A percentile compares a stretch with the other conserved stretches of the same genome.
These are phyloP conservation scores for Chionoecetes opilio DNA, from an alignment of 1,140 invertebrate genomes.

Conservation along the genomic window DNA sequence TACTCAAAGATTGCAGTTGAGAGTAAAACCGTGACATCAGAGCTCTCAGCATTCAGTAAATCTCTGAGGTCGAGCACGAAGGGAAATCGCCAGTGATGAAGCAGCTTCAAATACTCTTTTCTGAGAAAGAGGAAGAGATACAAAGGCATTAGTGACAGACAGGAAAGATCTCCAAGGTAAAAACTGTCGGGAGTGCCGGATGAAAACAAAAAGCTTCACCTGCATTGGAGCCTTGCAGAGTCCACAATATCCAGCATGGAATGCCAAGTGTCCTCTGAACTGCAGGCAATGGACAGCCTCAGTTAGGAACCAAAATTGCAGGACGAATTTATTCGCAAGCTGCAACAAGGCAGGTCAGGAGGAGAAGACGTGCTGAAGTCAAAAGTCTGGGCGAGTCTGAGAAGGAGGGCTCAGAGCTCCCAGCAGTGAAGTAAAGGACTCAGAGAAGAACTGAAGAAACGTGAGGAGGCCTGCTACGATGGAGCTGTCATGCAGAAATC, in stretches of 20 bases:
- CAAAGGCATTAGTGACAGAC: slow-evolving; percentile 64
- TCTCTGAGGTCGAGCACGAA: slow-evolving; percentile 76
- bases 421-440: slow-evolving; percentile 65
- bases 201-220: slow-evolving; percentile 71
- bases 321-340: slow-evolving; percentile 75
- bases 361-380: slow-evolving; percentile 57
- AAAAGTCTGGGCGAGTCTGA: slow-evolving; percentile 64
- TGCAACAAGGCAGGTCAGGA: slow-evolving; percentile 66
- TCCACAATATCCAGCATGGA: slow-evolving; percentile 77
- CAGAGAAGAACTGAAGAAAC: slow-evolving; percentile 70
- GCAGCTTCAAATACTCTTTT: slow-evolving; percentile 71
- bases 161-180: slow-evolving; percentile 54
- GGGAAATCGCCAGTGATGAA: slow-evolving; percentile 65
- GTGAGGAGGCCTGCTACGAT: slow-evolving; percentile 57
- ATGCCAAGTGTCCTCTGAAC: slow-evolving; percentile 69
- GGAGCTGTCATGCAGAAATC: slow-evolving; percentile 73
- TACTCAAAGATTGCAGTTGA: slow-evolving; percentile 72
- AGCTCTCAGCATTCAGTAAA: slow-evolving; percentile 74
- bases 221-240: slow-evolving; percentile 69
- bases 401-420: slow-evolving; percentile 57
- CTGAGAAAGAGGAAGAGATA: slow-evolving; percentile 71
- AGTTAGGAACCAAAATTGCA: slow-evolving; percentile 71
- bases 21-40: slow-evolving; percentile 65
- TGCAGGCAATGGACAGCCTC: slow-evolving; percentile 71
- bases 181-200: slow-evolving; percentile 43